Percentiles rank a stretch among this genome's conserved stretches.
Evolutionary conservation across 2,113 vertebrate species (phyloP).

Genomic region (Anguilla rostrata): DNA sequence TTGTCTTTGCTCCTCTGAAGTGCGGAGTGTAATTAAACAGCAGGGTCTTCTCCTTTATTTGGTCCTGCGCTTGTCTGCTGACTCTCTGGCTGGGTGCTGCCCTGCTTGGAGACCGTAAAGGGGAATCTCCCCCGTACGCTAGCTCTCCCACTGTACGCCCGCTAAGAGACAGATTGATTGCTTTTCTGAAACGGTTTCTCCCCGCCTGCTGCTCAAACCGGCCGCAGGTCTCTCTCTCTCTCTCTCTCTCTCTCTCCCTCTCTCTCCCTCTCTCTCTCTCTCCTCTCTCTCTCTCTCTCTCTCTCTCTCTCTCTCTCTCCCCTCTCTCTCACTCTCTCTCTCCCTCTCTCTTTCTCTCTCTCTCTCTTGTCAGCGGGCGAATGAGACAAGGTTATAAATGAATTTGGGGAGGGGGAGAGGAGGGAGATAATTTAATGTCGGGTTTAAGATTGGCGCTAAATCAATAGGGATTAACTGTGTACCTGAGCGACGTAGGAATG

Average conservation of each 20-base stretch:
- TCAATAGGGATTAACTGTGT: neutral
- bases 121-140: neutral
- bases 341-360: neutral
- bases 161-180: neutral
- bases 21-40: neutral
- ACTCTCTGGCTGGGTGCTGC: neutral
- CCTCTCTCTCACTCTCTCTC: no score
- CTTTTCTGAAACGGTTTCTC: neutral
- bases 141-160: neutral
- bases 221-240: neutral
- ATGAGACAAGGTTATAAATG: slow-evolving; percentile 17
- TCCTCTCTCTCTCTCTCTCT: neutral
- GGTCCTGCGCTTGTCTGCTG: neutral
- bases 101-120: neutral
- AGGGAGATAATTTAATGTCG: neutral
- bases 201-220: neutral
- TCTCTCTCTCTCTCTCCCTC: neutral
- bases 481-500: neutral
- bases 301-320: neutral
- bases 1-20: neutral
- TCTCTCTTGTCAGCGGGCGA: neutral
- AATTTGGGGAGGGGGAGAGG: neutral
- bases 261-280: no score
- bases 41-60: neutral
- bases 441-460: neutral